Base-by-base conservation (phyloP, 92 coral and sea anemone species). In the Pocillopora meandrina region DNA sequence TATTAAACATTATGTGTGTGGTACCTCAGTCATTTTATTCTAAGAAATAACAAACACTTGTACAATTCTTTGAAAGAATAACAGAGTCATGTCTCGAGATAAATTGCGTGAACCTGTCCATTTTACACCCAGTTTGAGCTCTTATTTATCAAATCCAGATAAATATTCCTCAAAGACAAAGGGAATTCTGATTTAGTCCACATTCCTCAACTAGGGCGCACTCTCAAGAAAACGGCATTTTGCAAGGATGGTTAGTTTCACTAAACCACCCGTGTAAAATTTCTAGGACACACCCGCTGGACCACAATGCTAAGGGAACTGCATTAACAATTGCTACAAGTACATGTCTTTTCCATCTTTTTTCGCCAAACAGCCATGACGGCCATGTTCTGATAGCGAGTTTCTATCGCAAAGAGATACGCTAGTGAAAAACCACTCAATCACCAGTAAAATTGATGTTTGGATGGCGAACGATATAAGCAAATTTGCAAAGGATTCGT, bases 311-410 rank as follows among this genome's bases (percentile, higher is more conserved):
- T 65, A 65, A 2, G 21, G 42, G 70, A 3, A 65, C 21, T 20
- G 31, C 64, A 16, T 65, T 80, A 6, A 80, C 10, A 36, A 61
- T 21, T 16, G 86, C 86, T 33, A 71, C 78, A 36, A 82, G 26
- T 61, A 82, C 60, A 61, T 82, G 86, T 42, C 78, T 60, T 61
- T 42, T 82, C 79, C 86, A 82, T 13, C 59, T 47, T 65, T 65
- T 65, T 84, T 21, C 58, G 65, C 87, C 87, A 84, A 63, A 84
- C 82, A 42, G 87, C 87, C 82, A 84, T 84, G 6, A 84, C 87
- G 47, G 87, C 87, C 66, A 84, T 49, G 23, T 84, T 84, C 82
- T 84, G 87, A 75, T 75, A 84, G 2, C 76, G 87, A 49, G 87
- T 84, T 74, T 84, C 87, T 20, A 84, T 65, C 35, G 82, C 82